Evolutionary conservation across 1,140 invertebrate species (phyloP), one percentile per base, ranked within the genome.

Genomic region (Lordiphosa mommai): DNA sequence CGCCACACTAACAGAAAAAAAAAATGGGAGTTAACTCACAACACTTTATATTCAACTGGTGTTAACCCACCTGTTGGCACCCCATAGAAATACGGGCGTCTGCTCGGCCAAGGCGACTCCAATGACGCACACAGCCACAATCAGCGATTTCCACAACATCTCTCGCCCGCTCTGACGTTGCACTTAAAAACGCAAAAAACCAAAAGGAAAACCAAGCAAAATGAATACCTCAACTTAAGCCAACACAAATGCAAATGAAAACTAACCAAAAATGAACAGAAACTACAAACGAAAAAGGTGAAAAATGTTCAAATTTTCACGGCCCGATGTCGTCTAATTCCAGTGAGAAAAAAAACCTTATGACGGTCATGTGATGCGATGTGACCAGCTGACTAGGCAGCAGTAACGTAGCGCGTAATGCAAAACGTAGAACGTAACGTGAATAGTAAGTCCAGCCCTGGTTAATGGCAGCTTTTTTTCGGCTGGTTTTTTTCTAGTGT

Each of bases 101-200:
- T 87, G 73, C 61, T 87, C 84, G 13, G 71, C 85, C 48, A 80
- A 58, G 55, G 73, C 84, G 57, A 74, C 79, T 70, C 84, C 79
- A 69, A 87, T 72, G 71, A 84, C 73, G 71, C 84, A 87, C 71
- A 87, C 23, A 27, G 23, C 60, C 41, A 66, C 84, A 72, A 87
- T 72, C 84, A 87, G 64, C 85, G 72, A 74, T 49, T 84, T 87
- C 63, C 79, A 77, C 79, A 85, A 72, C 77, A 82, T 82, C 48
- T 72, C 33, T 51, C 49, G 44, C 23, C 43, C 59, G 68, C 77
- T 68, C 65, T 9, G 44, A 56, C 55, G 46, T 60, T 40, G 51
- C 57, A 74, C 79, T 84, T 43, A 10, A 48, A 44, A 58, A 23
- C 5, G 44, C 17, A 57, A 46, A 34, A 36, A 43, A 71, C 71